Evolutionary conservation across 2,113 vertebrate species (phyloP).

Genomic region (Paramisgurnus dabryanus): DNA sequence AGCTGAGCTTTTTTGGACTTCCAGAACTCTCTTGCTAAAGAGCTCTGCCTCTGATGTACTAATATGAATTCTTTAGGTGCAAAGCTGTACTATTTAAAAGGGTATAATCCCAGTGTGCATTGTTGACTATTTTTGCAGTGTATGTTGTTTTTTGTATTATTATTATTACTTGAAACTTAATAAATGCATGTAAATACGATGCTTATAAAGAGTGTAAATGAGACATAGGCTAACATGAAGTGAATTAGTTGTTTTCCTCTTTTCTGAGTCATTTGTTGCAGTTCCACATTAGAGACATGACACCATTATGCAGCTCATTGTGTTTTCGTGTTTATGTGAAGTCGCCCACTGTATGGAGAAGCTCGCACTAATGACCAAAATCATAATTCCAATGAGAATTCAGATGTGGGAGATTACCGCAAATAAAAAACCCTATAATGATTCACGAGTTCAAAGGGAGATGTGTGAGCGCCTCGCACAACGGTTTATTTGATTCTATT

Average conservation of each 20-base stretch:
- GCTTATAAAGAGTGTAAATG: no score
- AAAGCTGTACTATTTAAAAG: no score
- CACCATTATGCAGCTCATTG: constrained; percentile 16
- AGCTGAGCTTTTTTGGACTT: no score
- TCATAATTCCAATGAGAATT: constrained; percentile 26
- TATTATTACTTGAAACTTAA: no score
- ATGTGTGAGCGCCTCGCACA: background rate
- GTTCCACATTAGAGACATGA: constrained; percentile 9
- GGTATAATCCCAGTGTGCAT: no score
- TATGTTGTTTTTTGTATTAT: no score
- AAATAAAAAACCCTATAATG: constrained; percentile 1
- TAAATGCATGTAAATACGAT: no score
- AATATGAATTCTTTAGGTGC: no score
- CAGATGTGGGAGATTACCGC: background rate
- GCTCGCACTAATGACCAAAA: constrained; percentile 22
- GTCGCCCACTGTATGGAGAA: constrained; percentile 1
- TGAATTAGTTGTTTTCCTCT: background rate
- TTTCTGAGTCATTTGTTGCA: background rate
- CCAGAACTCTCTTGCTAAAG: no score
- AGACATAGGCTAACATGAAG: no score
- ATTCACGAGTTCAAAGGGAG: background rate
- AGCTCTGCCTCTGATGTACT: no score
- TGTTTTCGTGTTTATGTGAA: constrained; percentile 23
- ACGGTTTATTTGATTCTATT: background rate
- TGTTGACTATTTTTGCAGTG: no score